A percentile compares a stretch with the other conserved stretches of the same genome.
phyloP scores from a whole-genome alignment of 1,140 invertebrate genomes.

The Pseudomyrmex sp. region DNA sequence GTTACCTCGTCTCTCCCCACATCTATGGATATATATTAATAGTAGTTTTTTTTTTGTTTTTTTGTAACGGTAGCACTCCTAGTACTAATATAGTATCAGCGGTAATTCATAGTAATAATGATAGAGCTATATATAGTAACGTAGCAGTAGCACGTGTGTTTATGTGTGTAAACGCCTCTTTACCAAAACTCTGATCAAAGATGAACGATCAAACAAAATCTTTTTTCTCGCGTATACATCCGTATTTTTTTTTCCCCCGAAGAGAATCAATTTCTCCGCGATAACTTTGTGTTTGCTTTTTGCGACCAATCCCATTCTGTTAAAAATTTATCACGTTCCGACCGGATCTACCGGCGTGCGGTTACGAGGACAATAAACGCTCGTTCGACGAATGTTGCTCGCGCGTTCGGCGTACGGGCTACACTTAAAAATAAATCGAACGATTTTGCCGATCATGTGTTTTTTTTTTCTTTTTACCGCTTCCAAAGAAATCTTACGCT shows the following conservation, averaged over 20 bases:
- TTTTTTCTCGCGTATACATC: slow-evolving; percentile 64
- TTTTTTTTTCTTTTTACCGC: not conserved
- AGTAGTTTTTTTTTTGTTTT: slow-evolving; percentile 12
- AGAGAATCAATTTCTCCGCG: slow-evolving; percentile 28
- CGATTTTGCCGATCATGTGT: not conserved
- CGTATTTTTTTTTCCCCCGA: slow-evolving; percentile 36
- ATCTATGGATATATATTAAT: slow-evolving; percentile 66
- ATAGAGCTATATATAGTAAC: slow-evolving; percentile 61
- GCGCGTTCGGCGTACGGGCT: not conserved
- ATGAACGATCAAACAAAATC: slow-evolving; percentile 59
- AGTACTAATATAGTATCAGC: slow-evolving; percentile 70
- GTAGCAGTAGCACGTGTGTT: slow-evolving; percentile 54
- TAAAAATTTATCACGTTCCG: not conserved
- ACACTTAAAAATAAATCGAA: slow-evolving; percentile 10
- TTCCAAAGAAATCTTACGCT: not conserved
- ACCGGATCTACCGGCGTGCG: not conserved
- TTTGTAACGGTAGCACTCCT: slow-evolving; percentile 63
- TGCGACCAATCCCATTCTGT: not conserved
- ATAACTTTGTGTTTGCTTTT: slow-evolving; percentile 15
- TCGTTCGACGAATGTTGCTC: not conserved
- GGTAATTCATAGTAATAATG: slow-evolving; percentile 70
- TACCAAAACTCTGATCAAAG: not conserved
- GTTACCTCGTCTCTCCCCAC: slow-evolving; percentile 66
- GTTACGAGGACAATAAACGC: not conserved
- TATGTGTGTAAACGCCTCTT: slow-evolving; percentile 2